Base-by-base conservation (phyloP, 2,113 vertebrate genomes). In the Poeciliopsis retropinna region DNA sequence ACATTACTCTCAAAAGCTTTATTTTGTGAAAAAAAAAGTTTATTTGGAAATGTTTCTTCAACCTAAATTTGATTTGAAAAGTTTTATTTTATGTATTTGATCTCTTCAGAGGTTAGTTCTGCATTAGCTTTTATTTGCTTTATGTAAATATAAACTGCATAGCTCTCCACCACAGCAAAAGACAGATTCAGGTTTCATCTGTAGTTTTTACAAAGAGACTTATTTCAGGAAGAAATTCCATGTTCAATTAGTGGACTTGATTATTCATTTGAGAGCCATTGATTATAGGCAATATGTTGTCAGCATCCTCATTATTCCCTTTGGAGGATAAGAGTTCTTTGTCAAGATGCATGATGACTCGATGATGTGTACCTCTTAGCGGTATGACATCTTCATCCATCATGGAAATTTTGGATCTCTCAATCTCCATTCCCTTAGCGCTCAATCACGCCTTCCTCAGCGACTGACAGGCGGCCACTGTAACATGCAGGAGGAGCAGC, bases 341-440 rank as follows among this genome's bases (percentile, higher is more conserved):
- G 90, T 91, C 89, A 92, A 87, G 88, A 85, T 88, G 84, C 83
- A 77, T 67, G 85, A 91, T 89, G 89, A 88, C 87, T 83, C 67
- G 76, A 90, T 91, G 92, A 94, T 93, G 89, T 92, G 89, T 83
- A 83, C 91, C 93, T 94, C 88, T 93, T 94, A 94, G 94, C 85
- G 3, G 79, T 60, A 76, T 90, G 93, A 92, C 92, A 91, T 94
- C 79, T 91, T 88, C 89, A 94, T 95, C 92, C 91, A 94, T 95
- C 94, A 94, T 88, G 85, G 87, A 89, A 92, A 92, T 93, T 94
- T 93, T 92, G 93, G 92, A 94, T 88, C 88, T 94, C 93, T 95
- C 92, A 92, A 93, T 92, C 86, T 93, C 77, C 65, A 60, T 76
- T 78, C 73, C 81, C 72, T 79, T 57, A 78, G 76, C 86, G 75